Evolutionary conservation across 2,888 invertebrate genomes (phyloP).

Genomic region (Pristionchus maxplancki): DNA sequence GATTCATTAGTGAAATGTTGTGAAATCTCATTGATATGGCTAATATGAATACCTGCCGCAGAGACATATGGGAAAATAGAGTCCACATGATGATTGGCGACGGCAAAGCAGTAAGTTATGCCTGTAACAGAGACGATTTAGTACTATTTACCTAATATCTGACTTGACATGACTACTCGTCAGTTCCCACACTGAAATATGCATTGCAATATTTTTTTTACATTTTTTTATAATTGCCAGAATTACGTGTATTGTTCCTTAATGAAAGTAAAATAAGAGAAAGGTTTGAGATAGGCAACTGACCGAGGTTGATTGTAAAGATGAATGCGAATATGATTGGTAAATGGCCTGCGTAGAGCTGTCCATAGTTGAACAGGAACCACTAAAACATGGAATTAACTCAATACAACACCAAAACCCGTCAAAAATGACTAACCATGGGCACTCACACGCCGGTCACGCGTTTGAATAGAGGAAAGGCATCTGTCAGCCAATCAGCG

Average conservation of each 20-base stretch:
- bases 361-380: conserved; percentile 53
- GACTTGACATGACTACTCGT: no score
- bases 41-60: conserved; percentile 60
- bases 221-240: no score
- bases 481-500: neutral
- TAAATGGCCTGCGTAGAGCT: conserved; percentile 72
- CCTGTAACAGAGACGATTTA: conserved; percentile 57
- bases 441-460: neutral
- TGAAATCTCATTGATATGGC: neutral
- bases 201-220: no score
- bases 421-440: neutral
- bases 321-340: conserved; percentile 70
- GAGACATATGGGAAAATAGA: conserved; percentile 77
- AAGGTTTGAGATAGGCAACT: neutral
- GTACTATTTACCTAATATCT: neutral
- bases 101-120: conserved; percentile 70
- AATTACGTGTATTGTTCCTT: neutral
- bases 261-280: neutral
- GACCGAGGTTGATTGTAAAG: conserved; percentile 68
- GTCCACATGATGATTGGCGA: conserved; percentile 72
- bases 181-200: no score
- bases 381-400: neutral
- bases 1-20: neutral
- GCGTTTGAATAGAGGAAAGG: neutral
- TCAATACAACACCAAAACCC: neutral